Percentiles rank a stretch among this genome's conserved stretches.
Conservation (phyloP, 2,888 invertebrate genomes). For the Hanleya hanleyi region DNA sequence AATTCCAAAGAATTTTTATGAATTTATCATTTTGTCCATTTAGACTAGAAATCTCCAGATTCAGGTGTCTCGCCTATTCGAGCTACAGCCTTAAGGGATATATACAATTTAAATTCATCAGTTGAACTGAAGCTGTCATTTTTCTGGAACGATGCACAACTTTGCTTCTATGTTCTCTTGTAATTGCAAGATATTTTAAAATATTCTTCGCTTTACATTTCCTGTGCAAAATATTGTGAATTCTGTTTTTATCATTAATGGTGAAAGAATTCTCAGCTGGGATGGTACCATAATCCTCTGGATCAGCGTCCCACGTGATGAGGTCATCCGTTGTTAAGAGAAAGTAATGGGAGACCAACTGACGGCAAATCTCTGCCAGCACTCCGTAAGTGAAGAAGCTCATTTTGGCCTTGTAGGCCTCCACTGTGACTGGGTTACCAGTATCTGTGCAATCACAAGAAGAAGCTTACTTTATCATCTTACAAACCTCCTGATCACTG, state of each 20-base stretch:
- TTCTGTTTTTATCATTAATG: not conserved
- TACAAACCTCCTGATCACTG: no score
- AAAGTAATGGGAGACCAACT: constrained; percentile 91
- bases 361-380: constrained; percentile 86
- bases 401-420: constrained; percentile 82
- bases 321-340: constrained; percentile 88
- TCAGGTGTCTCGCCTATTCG: no score
- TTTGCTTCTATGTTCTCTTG: not conserved
- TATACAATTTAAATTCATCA: no score
- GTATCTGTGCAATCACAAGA: constrained; percentile 68
- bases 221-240: constrained; percentile 7
- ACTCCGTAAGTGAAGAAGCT: constrained; percentile 85
- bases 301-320: constrained; percentile 90
- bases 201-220: not conserved
- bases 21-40: no score
- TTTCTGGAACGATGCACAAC: not conserved
- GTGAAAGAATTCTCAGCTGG: no score
- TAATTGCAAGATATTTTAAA: not conserved
- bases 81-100: no score
- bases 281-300: constrained; percentile 88
- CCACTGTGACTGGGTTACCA: constrained; percentile 74
- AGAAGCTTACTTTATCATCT: no score
- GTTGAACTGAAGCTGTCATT: no score
- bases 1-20: no score
- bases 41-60: no score